Evolutionary conservation across 2,797 vertebrate genomes (phyloP).

Genomic region (Micromesistius poutassou): DNA sequence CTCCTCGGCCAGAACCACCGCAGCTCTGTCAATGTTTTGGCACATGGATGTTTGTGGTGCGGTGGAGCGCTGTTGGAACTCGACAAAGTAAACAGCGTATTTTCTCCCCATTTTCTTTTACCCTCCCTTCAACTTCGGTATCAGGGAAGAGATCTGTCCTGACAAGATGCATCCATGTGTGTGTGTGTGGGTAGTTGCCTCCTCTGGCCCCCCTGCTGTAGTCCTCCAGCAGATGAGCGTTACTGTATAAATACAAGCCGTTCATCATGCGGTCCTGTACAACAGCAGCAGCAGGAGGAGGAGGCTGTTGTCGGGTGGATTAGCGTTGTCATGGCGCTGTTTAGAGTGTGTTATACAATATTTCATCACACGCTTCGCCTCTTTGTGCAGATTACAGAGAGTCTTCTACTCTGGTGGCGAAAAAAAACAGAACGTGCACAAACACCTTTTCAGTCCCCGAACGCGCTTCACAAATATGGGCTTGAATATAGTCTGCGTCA

Average conservation of each 20-base stretch:
- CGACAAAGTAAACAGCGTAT: conserved; percentile 4
- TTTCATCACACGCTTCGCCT: conserved; percentile 9
- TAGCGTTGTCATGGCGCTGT: conserved; percentile 12
- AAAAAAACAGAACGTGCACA: not conserved
- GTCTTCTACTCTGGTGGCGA: not conserved
- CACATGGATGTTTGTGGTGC: conserved; percentile 17
- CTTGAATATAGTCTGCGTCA: not conserved
- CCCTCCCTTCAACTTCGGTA: not conserved
- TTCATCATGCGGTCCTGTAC: conserved; percentile 12
- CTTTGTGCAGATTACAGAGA: conserved; percentile 7
- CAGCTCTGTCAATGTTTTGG: conserved; percentile 8
- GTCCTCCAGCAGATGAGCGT: conserved; percentile 5
- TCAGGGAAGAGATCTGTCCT: conserved; percentile 16
- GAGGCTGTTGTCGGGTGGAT: conserved; percentile 3
- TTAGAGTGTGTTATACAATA: conserved; percentile 9
- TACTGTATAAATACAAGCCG: conserved; percentile 12
- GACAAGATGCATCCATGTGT: conserved; percentile 4
- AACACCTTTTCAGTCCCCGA: not conserved
- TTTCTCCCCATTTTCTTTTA: not conserved
- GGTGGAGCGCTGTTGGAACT: conserved; percentile 15
- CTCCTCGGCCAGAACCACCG: not conserved
- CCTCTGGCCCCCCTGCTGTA: not conserved
- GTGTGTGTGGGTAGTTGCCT: not conserved
- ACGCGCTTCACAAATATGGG: not conserved
- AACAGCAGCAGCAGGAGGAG: not conserved